Conservation (phyloP, 2,113 vertebrate species). For the Varanus komodoensis region DNA sequence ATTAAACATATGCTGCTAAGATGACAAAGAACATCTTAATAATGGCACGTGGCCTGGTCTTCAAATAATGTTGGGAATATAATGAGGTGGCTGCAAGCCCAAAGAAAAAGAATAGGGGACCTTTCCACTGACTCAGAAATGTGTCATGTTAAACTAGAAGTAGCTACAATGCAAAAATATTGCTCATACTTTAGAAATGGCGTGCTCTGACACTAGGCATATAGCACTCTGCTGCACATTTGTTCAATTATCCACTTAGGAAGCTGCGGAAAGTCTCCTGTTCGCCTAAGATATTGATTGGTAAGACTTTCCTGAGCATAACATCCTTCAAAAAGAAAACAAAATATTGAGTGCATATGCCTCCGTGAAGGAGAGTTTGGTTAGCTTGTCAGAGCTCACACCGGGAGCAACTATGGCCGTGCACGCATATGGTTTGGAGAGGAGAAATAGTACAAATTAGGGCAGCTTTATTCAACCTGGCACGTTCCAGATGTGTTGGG, state of each 20-base stretch:
- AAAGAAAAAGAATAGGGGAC: background rate
- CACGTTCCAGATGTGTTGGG: background rate
- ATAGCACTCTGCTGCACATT: background rate
- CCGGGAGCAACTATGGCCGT: background rate
- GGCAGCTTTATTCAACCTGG: too few relatives aligned
- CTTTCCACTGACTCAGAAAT: slow-evolving; percentile 27
- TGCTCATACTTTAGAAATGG: background rate
- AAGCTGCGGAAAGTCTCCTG: background rate
- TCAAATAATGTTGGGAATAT: background rate
- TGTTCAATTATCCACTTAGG: background rate
- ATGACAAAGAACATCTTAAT: slow-evolving; percentile 30
- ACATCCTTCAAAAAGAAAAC: background rate
- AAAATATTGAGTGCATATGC: background rate
- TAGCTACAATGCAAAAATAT: slow-evolving; percentile 18
- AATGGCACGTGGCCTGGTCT: slow-evolving; percentile 2
- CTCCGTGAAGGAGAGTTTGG: background rate
- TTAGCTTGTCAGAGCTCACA: background rate
- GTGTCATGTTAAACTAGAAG: slow-evolving; percentile 15
- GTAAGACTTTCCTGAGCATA: background rate
- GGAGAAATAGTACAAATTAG: background rate
- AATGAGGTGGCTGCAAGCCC: slow-evolving; percentile 12
- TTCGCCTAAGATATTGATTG: background rate
- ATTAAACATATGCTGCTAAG: background rate
- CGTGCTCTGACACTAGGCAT: background rate
- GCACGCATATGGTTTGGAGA: background rate